Percentiles rank a stretch among this genome's conserved stretches.
phyloP scores from a whole-genome alignment of 2,888 invertebrate species.

The Conistra vaccinii region DNA sequence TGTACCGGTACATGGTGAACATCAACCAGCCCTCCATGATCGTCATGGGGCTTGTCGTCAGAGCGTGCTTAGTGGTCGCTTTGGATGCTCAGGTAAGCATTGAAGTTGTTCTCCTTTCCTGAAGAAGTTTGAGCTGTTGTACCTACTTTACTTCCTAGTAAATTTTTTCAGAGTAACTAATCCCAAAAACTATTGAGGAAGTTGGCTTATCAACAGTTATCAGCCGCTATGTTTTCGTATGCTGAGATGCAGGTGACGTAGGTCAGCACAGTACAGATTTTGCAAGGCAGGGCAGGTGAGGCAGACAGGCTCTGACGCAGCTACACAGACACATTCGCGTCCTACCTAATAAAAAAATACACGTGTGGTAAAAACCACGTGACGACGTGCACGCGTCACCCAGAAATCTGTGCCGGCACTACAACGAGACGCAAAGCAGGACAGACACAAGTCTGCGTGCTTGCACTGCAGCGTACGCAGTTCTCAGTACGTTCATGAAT shows the following conservation, averaged over 20 bases:
- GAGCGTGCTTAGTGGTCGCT: slow-evolving; percentile 90
- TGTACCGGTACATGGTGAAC: slow-evolving; percentile 95
- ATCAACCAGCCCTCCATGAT: slow-evolving; percentile 93
- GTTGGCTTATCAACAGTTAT: background rate
- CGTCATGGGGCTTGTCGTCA: slow-evolving; percentile 93
- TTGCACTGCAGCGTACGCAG: background rate
- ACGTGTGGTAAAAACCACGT: background rate
- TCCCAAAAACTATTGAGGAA: background rate
- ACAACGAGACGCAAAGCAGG: slow-evolving; percentile 1
- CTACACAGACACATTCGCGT: no score
- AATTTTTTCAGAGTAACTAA: background rate
- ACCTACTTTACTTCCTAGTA: background rate
- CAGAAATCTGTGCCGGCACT: background rate
- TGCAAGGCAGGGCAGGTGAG: no score
- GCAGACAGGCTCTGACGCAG: no score
- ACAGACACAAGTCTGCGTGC: slow-evolving; percentile 1
- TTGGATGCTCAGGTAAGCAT: slow-evolving; percentile 84
- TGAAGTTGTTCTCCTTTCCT: background rate
- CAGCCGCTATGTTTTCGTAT: background rate
- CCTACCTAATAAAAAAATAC: no score
- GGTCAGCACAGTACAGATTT: no score
- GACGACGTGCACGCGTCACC: background rate
- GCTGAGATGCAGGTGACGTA: no score
- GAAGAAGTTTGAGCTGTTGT: no score
- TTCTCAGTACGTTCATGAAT: background rate